phyloP scores from a whole-genome alignment of 2,113 vertebrate species.

The Crotalus helleri region DNA sequence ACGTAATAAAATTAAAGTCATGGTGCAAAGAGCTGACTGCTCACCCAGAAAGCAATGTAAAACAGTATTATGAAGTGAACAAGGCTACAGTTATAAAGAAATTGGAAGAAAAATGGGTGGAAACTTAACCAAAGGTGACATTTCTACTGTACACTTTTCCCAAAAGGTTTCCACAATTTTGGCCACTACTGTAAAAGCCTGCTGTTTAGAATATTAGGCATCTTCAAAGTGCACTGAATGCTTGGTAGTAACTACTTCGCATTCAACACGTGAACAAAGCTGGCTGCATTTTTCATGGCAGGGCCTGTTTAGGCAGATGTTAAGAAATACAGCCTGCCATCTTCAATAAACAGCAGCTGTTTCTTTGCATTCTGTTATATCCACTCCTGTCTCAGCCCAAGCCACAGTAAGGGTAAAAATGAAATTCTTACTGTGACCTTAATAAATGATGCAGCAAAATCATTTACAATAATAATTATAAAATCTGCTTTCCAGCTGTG shows the following conservation, averaged over 20 bases:
- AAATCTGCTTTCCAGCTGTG: not conserved
- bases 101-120: no score
- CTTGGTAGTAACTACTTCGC: constrained; percentile 18
- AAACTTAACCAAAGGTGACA: no score
- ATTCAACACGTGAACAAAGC: not conserved
- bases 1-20: no score
- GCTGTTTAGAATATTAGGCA: constrained; percentile 56
- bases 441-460: not conserved
- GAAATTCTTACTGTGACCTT: not conserved
- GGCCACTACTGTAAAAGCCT: constrained; percentile 2
- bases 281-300: constrained; percentile 25
- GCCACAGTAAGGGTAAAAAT: not conserved
- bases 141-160: no score
- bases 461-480: not conserved
- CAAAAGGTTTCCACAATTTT: no score
- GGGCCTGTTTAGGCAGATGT: constrained; percentile 10
- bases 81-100: no score
- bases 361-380: not conserved
- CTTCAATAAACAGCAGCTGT: not conserved
- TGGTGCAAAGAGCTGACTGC: no score
- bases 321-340: not conserved
- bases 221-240: constrained; percentile 36
- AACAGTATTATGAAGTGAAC: no score
- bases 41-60: no score
- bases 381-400: not conserved